These are phyloP conservation scores for Hipposideros armiger DNA, from an alignment of 2,113 vertebrate species.

Conservation along the genomic window DNA sequence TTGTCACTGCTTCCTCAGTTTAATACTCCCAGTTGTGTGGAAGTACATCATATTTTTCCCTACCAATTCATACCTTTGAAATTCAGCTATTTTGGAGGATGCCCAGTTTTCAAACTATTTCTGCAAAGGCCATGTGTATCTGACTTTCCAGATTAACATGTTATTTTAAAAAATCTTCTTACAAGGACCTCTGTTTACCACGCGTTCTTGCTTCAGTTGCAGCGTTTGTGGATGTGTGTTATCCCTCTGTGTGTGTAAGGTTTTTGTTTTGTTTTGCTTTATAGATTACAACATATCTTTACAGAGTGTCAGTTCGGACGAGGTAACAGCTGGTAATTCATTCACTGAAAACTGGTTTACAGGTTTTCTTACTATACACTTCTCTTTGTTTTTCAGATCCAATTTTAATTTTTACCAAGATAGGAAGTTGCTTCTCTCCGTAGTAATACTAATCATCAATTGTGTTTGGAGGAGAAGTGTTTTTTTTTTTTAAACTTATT, in stretches of 20 bases:
- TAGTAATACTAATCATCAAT: background rate
- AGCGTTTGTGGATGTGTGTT: background rate
- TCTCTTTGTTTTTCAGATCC: background rate
- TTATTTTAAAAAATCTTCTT: background rate
- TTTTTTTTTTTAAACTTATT: background rate
- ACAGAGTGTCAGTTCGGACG: background rate
- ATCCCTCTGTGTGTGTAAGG: background rate
- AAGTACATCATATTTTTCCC: background rate
- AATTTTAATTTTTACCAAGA: background rate
- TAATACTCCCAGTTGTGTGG: background rate
- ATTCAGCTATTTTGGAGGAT: background rate
- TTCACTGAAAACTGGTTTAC: background rate
- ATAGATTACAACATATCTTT: background rate
- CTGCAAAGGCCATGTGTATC: background rate
- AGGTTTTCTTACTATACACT: background rate
- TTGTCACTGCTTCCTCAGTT: background rate
- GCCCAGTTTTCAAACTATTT: background rate
- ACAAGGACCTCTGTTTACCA: background rate
- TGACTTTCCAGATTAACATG: conserved; percentile 15
- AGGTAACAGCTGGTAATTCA: background rate
- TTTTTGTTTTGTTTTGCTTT: conserved; percentile 11
- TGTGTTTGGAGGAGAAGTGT: background rate
- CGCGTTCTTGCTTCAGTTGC: background rate
- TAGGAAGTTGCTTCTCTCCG: background rate
- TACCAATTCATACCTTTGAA: background rate